phyloP scores from a whole-genome alignment of 2,888 invertebrate genomes.

The Danaus chrysippus region DNA sequence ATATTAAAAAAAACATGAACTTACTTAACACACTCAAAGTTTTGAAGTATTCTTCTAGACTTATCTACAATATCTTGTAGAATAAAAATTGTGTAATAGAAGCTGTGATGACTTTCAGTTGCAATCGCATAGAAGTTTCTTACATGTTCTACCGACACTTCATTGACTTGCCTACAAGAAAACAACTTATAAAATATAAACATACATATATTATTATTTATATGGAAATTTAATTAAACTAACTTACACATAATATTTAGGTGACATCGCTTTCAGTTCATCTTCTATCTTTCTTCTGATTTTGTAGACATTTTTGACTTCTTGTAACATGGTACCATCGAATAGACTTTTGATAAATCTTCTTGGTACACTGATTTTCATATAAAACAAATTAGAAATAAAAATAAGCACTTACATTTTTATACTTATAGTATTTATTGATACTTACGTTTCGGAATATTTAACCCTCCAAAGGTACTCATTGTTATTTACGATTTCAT shows the following conservation, averaged over 20 bases:
- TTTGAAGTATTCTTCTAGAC: slow-evolving; percentile 35
- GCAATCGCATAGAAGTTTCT: slow-evolving; percentile 44
- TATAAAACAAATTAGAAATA: slow-evolving; percentile 23
- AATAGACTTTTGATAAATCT: slow-evolving; percentile 35
- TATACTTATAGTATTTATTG: background rate
- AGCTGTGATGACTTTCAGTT: slow-evolving; percentile 40
- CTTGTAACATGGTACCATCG: slow-evolving; percentile 42
- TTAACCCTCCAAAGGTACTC: slow-evolving; percentile 52
- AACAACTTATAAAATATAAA: background rate
- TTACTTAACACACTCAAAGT: slow-evolving; percentile 39
- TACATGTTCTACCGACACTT: slow-evolving; percentile 44
- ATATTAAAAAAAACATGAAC: slow-evolving; percentile 21
- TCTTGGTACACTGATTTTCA: slow-evolving; percentile 33
- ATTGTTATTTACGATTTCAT: slow-evolving; percentile 61
- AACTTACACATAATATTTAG: slow-evolving; percentile 49
- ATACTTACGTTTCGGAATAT: slow-evolving; percentile 47
- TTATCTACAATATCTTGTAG: slow-evolving; percentile 48
- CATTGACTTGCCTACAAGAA: slow-evolving; percentile 29
- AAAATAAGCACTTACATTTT: background rate
- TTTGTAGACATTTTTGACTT: slow-evolving; percentile 40
- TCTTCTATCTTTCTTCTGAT: slow-evolving; percentile 36
- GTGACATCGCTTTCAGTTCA: slow-evolving; percentile 44
- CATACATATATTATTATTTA: background rate
- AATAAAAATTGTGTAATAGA: slow-evolving; percentile 49
- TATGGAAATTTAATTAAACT: slow-evolving; percentile 2